Conservation (phyloP, 1,140 invertebrate species). For the Leptopilina boulardi region DNA sequence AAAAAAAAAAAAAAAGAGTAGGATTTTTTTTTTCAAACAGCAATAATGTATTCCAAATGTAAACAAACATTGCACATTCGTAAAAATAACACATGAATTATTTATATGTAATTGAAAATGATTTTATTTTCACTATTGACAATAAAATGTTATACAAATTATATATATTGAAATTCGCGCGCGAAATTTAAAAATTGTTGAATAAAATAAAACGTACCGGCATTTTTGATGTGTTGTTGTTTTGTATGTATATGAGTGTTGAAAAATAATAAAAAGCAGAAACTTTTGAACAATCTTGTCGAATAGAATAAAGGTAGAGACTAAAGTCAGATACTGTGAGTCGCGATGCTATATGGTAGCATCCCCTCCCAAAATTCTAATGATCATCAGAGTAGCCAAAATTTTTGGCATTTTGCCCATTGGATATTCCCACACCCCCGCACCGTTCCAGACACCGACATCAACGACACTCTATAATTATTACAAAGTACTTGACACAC, state of each 20-base stretch:
- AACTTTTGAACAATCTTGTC: constrained; percentile 65
- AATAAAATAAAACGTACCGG: constrained; percentile 64
- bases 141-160: too few species aligned
- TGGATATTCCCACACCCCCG: constrained; percentile 71
- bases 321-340: constrained; percentile 69
- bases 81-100: not conserved
- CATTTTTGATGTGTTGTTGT: constrained; percentile 58
- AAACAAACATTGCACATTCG: constrained; percentile 14
- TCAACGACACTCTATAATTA: constrained; percentile 46
- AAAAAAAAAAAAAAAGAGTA: not conserved
- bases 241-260: constrained; percentile 7
- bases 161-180: not conserved
- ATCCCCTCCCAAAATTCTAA: constrained; percentile 69
- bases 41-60: not conserved
- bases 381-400: constrained; percentile 65
- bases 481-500: constrained; percentile 35
- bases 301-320: constrained; percentile 62
- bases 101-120: not conserved
- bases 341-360: constrained; percentile 73
- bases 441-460: constrained; percentile 59
- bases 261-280: constrained; percentile 45
- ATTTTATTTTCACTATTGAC: not conserved
- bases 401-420: constrained; percentile 68
- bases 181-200: constrained; percentile 32
- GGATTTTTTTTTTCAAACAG: not conserved